Base-by-base conservation (phyloP, 2,888 invertebrate genomes). In the Actias luna region DNA sequence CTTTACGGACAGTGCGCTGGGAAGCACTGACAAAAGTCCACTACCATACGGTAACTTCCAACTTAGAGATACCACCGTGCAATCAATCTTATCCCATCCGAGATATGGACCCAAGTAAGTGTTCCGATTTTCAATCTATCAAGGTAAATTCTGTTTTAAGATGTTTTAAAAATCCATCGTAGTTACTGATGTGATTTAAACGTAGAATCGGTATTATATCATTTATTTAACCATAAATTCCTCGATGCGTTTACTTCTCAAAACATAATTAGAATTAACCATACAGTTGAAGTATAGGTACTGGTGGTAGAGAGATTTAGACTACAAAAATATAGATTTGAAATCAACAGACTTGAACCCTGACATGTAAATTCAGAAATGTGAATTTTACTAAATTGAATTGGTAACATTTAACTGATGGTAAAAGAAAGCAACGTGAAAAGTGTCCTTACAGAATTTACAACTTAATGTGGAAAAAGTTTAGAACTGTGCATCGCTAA, bases 1-100 rank as follows among this genome's bases (percentile, higher is more conserved):
- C 91, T 98, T 98, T 87, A 98, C 98, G 70, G 98, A 98, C 88
- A 98, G 98, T 72, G 98, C 98, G 1, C 89, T 98, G 69, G 98
- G 98, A 62, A 97, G 97, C 69, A 97, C 97, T 50, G 98, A 98
- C 83, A 97, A 98, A 91, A 97, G 97, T 72, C 98, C 98, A 52
- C 93, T 98, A 76, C 98, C 98, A 63, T 98, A 98, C 87, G 98
- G 98, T 63, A 98, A 98, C 87, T 98, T 98, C 89, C 98, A 98
- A 84, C 94, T 98, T 46, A 93, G 98, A 65, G 98, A 98, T 81
- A 97, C 98, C 64, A 98, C 98, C 60, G 98, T 98, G 61, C 98
- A 98, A 89, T 97, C 97, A 62, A 98, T 98, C 70, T 86, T 97
- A 61, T 95, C 96, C 58, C 98, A 98, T 89, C 98, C 98, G 58